A percentile compares a stretch with the other conserved stretches of the same genome.
These are phyloP conservation scores for Pantherophis alleghaniensis DNA, from an alignment of 2,797 vertebrate species.

Conservation along the genomic window DNA sequence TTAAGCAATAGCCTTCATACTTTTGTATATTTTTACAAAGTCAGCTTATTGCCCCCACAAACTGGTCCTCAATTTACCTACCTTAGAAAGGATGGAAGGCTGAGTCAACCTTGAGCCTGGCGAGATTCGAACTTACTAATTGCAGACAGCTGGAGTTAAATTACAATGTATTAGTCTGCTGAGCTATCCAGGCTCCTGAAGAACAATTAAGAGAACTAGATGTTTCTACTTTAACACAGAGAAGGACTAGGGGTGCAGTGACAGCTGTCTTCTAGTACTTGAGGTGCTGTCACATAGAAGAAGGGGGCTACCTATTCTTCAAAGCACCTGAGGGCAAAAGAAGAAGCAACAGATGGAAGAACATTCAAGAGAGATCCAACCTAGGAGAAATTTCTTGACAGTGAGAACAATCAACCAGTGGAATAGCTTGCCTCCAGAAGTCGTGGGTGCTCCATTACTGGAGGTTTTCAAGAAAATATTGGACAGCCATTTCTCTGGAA, in stretches of 20 bases:
- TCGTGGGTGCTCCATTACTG: not conserved
- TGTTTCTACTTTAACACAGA: not conserved
- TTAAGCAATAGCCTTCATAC: too few relatives aligned
- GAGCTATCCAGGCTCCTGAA: not conserved
- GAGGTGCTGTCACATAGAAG: not conserved
- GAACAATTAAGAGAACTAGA: not conserved
- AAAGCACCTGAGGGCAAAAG: not conserved
- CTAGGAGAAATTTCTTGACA: not conserved
- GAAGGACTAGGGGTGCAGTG: not conserved
- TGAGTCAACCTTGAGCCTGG: too few relatives aligned
- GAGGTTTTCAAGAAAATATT: not conserved
- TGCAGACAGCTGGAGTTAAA: too few relatives aligned
- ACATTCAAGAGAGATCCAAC: not conserved
- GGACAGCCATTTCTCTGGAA: not conserved
- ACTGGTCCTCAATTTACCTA: too few relatives aligned
- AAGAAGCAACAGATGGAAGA: not conserved
- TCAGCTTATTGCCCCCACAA: too few relatives aligned
- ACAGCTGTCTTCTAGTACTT: not conserved
- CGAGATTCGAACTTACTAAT: too few relatives aligned
- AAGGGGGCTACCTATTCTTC: not conserved
- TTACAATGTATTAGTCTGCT: too few relatives aligned
- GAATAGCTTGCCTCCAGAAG: not conserved
- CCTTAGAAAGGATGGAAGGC: too few relatives aligned
- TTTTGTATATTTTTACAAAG: too few relatives aligned
- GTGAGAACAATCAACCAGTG: not conserved